Base-by-base conservation (phyloP, 2,888 invertebrate genomes). In the Ephialtes manifestator region DNA sequence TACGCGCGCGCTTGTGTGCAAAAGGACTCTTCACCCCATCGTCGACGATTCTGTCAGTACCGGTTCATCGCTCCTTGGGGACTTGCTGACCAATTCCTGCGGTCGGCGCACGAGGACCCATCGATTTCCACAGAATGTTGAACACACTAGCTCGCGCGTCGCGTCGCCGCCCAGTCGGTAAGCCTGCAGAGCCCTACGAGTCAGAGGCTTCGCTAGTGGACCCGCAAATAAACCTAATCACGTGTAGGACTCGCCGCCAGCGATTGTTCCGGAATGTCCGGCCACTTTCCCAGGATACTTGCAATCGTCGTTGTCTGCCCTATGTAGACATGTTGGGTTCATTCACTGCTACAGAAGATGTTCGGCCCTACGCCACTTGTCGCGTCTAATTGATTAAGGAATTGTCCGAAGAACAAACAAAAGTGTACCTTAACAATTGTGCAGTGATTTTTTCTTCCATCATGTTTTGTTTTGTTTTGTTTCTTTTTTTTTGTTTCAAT, bases 171-270 rank as follows among this genome's bases (percentile, higher is more conserved):
- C 77, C 60, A 18, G 24, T 35, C 68, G 46, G 53, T 48, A 43
- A 39, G 68, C 58, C 58, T n/a, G 58, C 35, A 48, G 67, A 39
- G 31, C 55, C 35, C 68, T 15, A 20, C 55, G 31, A 63, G 53
- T 65, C 67, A 72, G 88, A 86, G 87, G 87, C 89, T 87, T 89
- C 90, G 89, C 84, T 84, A 86, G 89, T 88, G 86, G 87, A 87
- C 81, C 90, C 90, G 89, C 92, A 90, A 91, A 92, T 92, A 91
- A 91, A 92, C 90, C 92, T 92, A 92, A 93, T 93, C 92, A 91
- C 89, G 89, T 89, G 89, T 90, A 87, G 80, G 72, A 85, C 79
- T 80, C 75, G 72, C 75, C 77, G 60, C 67, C 74, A 60, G 46
- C 60, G 87, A 88, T 87, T 87, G 88, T 88, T 87, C 88, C 80